Conservation (phyloP, 1,140 invertebrate species). For the Dreissena rostriformis region DNA sequence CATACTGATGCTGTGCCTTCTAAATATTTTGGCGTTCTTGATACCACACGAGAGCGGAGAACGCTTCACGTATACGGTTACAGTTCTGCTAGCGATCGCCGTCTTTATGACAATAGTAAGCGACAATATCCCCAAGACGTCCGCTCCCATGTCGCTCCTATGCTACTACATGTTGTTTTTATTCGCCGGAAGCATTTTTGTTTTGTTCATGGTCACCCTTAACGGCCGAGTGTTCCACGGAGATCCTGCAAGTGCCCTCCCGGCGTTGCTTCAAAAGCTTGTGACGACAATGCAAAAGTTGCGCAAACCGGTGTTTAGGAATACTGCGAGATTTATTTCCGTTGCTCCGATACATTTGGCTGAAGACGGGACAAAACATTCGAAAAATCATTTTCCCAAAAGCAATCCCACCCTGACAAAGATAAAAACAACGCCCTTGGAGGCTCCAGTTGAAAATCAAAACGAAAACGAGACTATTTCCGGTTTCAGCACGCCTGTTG, state of each 20-base stretch:
- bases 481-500: too few relatives aligned
- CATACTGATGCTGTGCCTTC: constrained; percentile 13
- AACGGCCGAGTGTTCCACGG: neutral
- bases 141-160: constrained; percentile 37
- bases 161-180: constrained; percentile 35
- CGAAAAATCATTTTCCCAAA: too few relatives aligned
- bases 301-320: too few relatives aligned
- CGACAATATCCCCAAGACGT: constrained; percentile 48
- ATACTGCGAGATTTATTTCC: too few relatives aligned
- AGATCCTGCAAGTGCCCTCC: neutral
- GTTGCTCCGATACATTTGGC: too few relatives aligned
- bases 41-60: constrained; percentile 38
- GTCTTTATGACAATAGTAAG: constrained; percentile 47
- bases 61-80: constrained; percentile 28
- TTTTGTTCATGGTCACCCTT: neutral
- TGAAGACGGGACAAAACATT: too few relatives aligned
- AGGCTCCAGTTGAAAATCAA: too few relatives aligned
- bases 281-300: too few relatives aligned
- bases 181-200: neutral
- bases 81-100: constrained; percentile 33
- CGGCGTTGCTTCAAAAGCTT: too few relatives aligned
- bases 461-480: too few relatives aligned
- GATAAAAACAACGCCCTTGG: too few relatives aligned
- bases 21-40: constrained; percentile 19
- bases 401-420: too few relatives aligned